These are phyloP conservation scores for Actinostola sp. DNA, from an alignment of 92 coral and sea anemone species.

Conservation along the genomic window DNA sequence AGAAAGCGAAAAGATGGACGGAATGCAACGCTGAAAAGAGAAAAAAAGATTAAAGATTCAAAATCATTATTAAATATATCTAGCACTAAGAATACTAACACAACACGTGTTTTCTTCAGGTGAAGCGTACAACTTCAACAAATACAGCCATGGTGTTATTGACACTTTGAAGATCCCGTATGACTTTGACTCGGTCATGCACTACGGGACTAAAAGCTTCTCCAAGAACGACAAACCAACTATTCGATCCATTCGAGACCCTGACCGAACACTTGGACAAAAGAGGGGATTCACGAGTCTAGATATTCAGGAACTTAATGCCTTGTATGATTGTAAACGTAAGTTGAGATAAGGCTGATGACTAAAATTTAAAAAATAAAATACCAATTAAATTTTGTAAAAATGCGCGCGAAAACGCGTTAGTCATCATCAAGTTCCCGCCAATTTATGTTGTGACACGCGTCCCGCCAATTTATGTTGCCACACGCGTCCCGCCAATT, in stretches of 20 bases:
- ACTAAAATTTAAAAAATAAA: too few relatives aligned
- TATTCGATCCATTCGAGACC: conserved; percentile 52
- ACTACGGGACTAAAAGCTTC: conserved; percentile 67
- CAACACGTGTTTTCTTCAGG: conserved; percentile 34
- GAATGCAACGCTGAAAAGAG: too few relatives aligned
- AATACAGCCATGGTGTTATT: conserved; percentile 56
- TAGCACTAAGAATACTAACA: conserved; percentile 6
- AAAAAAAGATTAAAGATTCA: too few relatives aligned
- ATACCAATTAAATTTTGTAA: too few relatives aligned
- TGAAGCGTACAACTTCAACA: conserved; percentile 71
- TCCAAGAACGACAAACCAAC: conserved; percentile 63
- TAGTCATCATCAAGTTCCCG: background rate
- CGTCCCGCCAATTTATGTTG: too few relatives aligned
- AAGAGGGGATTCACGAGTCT: conserved; percentile 50
- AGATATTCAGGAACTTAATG: conserved; percentile 64
- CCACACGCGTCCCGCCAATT: too few relatives aligned
- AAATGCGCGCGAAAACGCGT: too few relatives aligned
- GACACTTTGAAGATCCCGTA: conserved; percentile 67
- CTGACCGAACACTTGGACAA: conserved; percentile 60
- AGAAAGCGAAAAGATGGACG: too few relatives aligned
- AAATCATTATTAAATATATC: too few relatives aligned
- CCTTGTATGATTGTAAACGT: conserved; percentile 73
- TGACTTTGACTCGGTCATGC: conserved; percentile 77
- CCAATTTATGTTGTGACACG: too few relatives aligned
- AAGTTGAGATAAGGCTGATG: conserved; percentile 6